Evolutionary conservation across 2,113 vertebrate species (phyloP), one percentile per base, ranked within the genome.

Genomic region (Boleophthalmus pectinirostris): DNA sequence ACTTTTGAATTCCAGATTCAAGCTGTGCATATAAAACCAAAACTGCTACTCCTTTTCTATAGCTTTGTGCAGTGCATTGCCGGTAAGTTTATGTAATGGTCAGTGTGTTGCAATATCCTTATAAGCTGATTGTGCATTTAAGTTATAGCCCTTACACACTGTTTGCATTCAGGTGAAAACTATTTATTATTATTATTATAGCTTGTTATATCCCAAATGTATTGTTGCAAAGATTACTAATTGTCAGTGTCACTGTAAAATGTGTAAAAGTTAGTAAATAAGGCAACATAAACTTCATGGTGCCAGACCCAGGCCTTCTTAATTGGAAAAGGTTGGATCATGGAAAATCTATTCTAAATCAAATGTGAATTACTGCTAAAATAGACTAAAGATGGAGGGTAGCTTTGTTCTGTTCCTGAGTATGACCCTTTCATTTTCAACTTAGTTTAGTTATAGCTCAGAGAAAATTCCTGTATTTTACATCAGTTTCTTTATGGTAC

Each of bases 1-100:
- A 78, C 54, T 70, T 58, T 72, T 16, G 23, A 66, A 80, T 79
- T 87, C 80, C 74, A 79, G 64, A 79, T 68, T 45, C 68, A 70
- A 74, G 46, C 82, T 69, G 76, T 72, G 47, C 51, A 72, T 25
- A 21, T n/a, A 15, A 73, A 77, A 76, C 49, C 12, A 80, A 69
- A 79, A 76, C 70, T 46, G 69, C 73, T 45, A 73, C 73, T 74
- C 53, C 43, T 33, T 68, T 73, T 66, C n/a, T 49, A 68, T 85
- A 76, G 24, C 15, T 53, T 43, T 25, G 1, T 61, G 38, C 23
- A 51, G 56, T 67, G 56, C 68, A 15, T 64, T 43, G 57, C 61
- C 70, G 67, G 54, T 46, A 21, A 24, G 24, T 60, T 73, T 15
- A 13, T 76, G 16, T 80, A 74, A 66, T 63, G 43, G 23, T 1